Base-by-base conservation (phyloP, 1,140 invertebrate genomes). In the Acromyrmex charruanus region DNA sequence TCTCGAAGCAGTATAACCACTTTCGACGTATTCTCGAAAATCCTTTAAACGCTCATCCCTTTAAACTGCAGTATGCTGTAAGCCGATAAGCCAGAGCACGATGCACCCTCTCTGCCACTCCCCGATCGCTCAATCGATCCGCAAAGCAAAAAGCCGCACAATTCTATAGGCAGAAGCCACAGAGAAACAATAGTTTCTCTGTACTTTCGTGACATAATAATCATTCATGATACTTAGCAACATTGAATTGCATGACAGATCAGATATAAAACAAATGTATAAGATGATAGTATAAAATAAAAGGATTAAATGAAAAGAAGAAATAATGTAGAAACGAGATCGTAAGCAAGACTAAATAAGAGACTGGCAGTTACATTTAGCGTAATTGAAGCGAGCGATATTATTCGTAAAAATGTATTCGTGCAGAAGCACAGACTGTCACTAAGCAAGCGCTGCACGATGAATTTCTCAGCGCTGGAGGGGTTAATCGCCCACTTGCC, bases 31-130 rank as follows among this genome's bases (percentile, higher is more conserved):
- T 65, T 66, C 81, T 87, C 72, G 86, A 91, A 91, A 92, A 92
- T 91, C 89, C 91, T 89, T 92, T 89, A 91, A 92, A 91, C 88
- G 91, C 87, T 92, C 88, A 88, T 88, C 89, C 82, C 81, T 90
- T 90, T 91, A 90, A 90, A 89, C 82, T 90, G 89, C 25, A 88
- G 89, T 81, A 81, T 80, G 87, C 85, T 72, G 66, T 88, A 82
- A 91, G 77, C 82, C 82, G 89, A 91, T 90, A 90, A 91, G 87
- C 77, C 55, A 80, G 82, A 82, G 65, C 51, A 88, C 82, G 77
- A 82, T 65, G 86, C 87, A 80, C 39, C 88, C 59, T 49, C 65
- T 66, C 35, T 59, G 65, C 75, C 59, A 88, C 71, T 81, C 66
- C 80, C 85, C 86, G 86, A 90, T 90, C 81, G 77, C 28, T 89